Evolutionary conservation across 2,888 invertebrate genomes (phyloP).

Genomic region (Coelopa pilipes): DNA sequence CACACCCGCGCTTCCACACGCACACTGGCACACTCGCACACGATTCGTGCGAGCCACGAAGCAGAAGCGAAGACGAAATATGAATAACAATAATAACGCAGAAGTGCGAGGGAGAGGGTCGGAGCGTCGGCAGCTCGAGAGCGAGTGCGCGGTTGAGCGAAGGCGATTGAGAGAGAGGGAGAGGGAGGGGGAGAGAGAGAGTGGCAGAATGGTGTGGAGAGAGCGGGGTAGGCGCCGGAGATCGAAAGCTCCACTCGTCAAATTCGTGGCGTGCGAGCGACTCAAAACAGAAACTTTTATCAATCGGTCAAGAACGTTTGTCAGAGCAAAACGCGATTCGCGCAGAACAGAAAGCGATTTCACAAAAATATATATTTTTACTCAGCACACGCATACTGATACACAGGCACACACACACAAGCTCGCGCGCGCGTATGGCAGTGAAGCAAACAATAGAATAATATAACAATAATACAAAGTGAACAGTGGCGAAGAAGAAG

Average conservation of each 20-base stretch:
- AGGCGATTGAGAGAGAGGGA: no score
- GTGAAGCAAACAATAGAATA: slow-evolving; percentile 23
- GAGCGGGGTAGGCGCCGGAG: neutral
- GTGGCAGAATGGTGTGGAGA: no score
- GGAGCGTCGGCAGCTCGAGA: slow-evolving; percentile 33
- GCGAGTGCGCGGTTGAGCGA: no score
- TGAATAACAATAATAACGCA: slow-evolving; percentile 44
- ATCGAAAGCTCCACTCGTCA: slow-evolving; percentile 22
- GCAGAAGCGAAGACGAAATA: slow-evolving; percentile 39
- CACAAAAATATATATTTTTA: slow-evolving; percentile 14
- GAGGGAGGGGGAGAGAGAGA: no score
- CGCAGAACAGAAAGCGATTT: slow-evolving; percentile 20
- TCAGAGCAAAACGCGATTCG: slow-evolving; percentile 51
- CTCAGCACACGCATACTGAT: slow-evolving; percentile 22
- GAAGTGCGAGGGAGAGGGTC: slow-evolving; percentile 42
- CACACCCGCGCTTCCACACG: slow-evolving; percentile 31
- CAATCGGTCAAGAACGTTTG: slow-evolving; percentile 67
- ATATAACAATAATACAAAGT: neutral
- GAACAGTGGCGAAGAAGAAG: slow-evolving; percentile 17
- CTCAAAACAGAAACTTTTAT: slow-evolving; percentile 58
- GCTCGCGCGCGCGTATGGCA: neutral
- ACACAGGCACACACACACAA: neutral
- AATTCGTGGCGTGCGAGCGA: slow-evolving; percentile 31
- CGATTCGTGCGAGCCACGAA: slow-evolving; percentile 36
- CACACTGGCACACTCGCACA: slow-evolving; percentile 30